These are phyloP conservation scores for Galaxea fascicularis DNA, from an alignment of 92 coral and sea anemone genomes.

Conservation along the genomic window DNA sequence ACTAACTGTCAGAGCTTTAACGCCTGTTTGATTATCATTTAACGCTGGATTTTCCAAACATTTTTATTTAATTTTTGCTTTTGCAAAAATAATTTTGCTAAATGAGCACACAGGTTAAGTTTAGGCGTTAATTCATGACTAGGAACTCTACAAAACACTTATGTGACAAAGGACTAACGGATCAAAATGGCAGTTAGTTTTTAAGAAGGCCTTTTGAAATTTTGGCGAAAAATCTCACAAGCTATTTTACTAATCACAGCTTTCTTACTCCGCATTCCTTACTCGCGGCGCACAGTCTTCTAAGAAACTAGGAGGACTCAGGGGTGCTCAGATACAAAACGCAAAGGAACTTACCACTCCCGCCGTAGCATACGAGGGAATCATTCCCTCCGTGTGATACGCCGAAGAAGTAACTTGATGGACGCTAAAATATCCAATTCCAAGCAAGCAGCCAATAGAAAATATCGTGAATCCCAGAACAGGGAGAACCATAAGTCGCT, in stretches of 20 bases:
- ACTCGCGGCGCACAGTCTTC: neutral
- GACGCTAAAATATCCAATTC: conserved; percentile 79
- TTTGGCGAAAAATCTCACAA: neutral
- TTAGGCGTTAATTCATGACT: conserved; percentile 23
- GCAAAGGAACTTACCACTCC: conserved; percentile 61
- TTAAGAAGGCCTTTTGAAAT: neutral
- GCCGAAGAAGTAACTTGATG: conserved; percentile 69
- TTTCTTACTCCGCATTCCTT: neutral
- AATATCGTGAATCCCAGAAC: conserved; percentile 75
- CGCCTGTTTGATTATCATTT: neutral
- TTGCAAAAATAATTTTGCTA: neutral
- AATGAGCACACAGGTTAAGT: neutral
- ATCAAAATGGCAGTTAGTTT: neutral
- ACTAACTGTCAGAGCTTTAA: conserved; percentile 4
- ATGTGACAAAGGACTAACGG: neutral
- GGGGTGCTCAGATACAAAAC: neutral
- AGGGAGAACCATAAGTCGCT: conserved; percentile 69
- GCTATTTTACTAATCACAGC: neutral
- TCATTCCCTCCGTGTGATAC: conserved; percentile 67
- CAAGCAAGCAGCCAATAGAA: conserved; percentile 80
- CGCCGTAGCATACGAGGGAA: conserved; percentile 76
- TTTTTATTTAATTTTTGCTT: neutral
- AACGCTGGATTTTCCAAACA: neutral
- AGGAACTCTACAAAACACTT: neutral
- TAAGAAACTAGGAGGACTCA: too few species aligned